These are phyloP conservation scores for Eleutherodactylus coqui DNA, from an alignment of 2,797 vertebrate genomes.

Conservation along the genomic window DNA sequence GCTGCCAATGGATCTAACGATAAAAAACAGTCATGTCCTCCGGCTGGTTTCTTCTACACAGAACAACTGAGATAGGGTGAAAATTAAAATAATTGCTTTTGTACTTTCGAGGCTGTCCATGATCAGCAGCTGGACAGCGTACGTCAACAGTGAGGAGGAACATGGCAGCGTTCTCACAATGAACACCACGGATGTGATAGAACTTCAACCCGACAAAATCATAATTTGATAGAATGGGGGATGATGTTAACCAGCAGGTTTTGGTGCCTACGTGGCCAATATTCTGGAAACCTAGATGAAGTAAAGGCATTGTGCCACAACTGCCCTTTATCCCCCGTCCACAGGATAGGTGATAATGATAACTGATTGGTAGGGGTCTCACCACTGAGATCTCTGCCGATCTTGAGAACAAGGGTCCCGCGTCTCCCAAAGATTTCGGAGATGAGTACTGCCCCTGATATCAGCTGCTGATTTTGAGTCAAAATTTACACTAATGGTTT, in stretches of 20 bases:
- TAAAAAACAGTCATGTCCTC: not conserved
- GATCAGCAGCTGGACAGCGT: constrained; percentile 38
- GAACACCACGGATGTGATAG: not conserved
- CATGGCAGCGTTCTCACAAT: not conserved
- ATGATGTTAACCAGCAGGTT: not conserved
- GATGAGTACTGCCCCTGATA: too few relatives aligned
- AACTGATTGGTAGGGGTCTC: too few relatives aligned
- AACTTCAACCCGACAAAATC: not conserved
- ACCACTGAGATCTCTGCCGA: too few relatives aligned
- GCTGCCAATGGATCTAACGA: not conserved
- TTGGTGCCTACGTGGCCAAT: not conserved
- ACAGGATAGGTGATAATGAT: too few relatives aligned
- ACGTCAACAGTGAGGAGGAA: not conserved
- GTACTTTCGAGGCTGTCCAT: constrained; percentile 2
- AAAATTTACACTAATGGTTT: too few relatives aligned
- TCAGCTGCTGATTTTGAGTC: too few relatives aligned
- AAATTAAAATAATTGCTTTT: constrained; percentile 13
- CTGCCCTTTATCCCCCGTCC: too few relatives aligned
- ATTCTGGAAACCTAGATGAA: not conserved
- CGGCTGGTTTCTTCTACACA: not conserved
- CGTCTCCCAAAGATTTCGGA: too few relatives aligned
- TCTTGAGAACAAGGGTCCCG: too few relatives aligned
- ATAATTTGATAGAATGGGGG: not conserved
- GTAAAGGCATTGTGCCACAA: too few relatives aligned
- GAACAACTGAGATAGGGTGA: not conserved